A percentile compares a stretch with the other conserved stretches of the same genome.
These are phyloP conservation scores for Drosophila novamexicana DNA, from an alignment of 1,140 invertebrate species.

Conservation along the genomic window DNA sequence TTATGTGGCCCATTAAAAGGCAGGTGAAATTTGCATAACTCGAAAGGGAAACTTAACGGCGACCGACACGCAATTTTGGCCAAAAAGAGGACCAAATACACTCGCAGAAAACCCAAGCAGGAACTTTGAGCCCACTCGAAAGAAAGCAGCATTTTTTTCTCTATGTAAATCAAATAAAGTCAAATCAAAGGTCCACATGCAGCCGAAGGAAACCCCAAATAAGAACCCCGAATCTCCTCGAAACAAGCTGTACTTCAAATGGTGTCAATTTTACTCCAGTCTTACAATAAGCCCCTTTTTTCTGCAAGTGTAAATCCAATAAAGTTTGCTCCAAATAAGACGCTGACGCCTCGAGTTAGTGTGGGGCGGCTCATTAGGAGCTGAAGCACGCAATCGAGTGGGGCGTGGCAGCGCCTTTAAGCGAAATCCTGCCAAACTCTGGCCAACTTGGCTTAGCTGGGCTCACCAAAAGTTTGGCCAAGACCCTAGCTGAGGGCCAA, in stretches of 20 bases:
- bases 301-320: constrained; percentile 41
- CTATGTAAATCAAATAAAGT: too few relatives aligned
- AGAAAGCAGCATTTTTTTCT: too few relatives aligned
- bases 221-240: too few relatives aligned
- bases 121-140: too few relatives aligned
- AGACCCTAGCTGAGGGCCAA: constrained; percentile 25
- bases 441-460: constrained; percentile 27
- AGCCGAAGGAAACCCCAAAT: too few relatives aligned
- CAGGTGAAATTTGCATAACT: constrained; percentile 44
- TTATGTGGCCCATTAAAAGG: constrained; percentile 51
- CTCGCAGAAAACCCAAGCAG: neutral
- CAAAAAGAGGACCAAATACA: constrained; percentile 7
- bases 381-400: constrained; percentile 25
- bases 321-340: constrained; percentile 52
- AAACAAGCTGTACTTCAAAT: too few relatives aligned
- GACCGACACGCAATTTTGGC: constrained; percentile 50
- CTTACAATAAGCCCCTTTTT: neutral
- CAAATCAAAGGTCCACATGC: too few relatives aligned
- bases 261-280: too few relatives aligned
- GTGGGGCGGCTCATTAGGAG: neutral
- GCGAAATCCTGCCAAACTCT: constrained; percentile 21
- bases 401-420: constrained; percentile 11
- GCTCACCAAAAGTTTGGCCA: constrained; percentile 3
- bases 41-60: constrained; percentile 20
- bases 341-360: constrained; percentile 1